A percentile compares a stretch with the other conserved stretches of the same genome.
Conservation (phyloP, 2,113 vertebrate species). For the Athene cunicularia region DNA sequence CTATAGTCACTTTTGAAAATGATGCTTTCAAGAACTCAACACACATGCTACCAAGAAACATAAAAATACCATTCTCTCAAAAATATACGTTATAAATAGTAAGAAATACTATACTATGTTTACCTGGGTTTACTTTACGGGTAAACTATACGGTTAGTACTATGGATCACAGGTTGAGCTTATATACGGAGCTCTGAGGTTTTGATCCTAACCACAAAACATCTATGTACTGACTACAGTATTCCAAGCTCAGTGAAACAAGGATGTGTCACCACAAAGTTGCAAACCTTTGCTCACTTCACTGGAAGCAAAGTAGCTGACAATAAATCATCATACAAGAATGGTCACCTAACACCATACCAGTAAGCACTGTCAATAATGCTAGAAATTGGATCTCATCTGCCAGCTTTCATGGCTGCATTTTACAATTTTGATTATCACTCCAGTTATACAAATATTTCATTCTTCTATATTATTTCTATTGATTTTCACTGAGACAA, state of each 20-base stretch:
- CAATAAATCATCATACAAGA: fast-evolving
- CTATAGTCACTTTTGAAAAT: not conserved
- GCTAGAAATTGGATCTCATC: not conserved
- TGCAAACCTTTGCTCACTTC: not conserved
- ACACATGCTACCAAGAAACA: not conserved
- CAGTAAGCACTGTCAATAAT: not conserved
- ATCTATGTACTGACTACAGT: too few species aligned
- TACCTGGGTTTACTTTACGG: not conserved
- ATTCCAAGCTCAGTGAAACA: not conserved
- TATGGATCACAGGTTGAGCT: not conserved
- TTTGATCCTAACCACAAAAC: not conserved
- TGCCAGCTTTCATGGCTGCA: not conserved
- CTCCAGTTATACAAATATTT: not conserved
- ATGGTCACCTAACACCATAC: not conserved
- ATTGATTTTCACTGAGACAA: not conserved
- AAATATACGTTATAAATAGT: not conserved
- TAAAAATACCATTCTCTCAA: not conserved
- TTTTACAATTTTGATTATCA: not conserved
- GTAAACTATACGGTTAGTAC: not conserved
- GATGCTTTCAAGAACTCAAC: not conserved
- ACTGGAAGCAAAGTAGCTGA: not conserved
- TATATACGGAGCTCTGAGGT: not conserved
- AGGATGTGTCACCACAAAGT: not conserved
- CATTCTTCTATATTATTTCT: not conserved
- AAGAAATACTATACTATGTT: not conserved